Conservation (phyloP, 2,888 invertebrate genomes). For the Xylota segnis region DNA sequence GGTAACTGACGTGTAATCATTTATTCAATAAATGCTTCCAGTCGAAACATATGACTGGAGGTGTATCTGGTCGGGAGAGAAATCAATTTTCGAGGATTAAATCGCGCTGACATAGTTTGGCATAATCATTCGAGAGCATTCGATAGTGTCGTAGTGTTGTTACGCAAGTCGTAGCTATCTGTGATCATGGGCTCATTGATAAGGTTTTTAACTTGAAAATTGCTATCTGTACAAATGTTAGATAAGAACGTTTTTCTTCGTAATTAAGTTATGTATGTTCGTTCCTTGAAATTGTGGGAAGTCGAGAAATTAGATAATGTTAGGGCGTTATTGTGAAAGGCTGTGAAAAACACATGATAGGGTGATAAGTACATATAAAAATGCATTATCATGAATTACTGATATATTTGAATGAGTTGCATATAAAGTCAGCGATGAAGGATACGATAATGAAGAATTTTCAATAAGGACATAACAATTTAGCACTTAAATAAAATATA, state of each 20-base stretch:
- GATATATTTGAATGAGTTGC: too few relatives aligned
- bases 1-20: slow-evolving; percentile 59
- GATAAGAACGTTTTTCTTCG: neutral
- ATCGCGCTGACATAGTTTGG: slow-evolving; percentile 15
- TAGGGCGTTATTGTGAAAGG: neutral
- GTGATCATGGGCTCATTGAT: slow-evolving; percentile 26
- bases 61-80: slow-evolving; percentile 17
- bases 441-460: too few relatives aligned
- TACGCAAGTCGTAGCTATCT: slow-evolving; percentile 19
- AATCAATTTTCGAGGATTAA: slow-evolving; percentile 51
- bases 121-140: slow-evolving; percentile 6
- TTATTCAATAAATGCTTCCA: slow-evolving; percentile 35
- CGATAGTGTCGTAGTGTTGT: slow-evolving; percentile 3
- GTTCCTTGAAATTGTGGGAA: neutral
- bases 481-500: too few relatives aligned
- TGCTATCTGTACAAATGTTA: slow-evolving; percentile 18
- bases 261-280: slow-evolving; percentile 33
- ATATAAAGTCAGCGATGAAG: too few relatives aligned
- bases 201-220: neutral
- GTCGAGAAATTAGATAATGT: neutral
- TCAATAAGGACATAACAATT: too few relatives aligned
- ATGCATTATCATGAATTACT: too few relatives aligned
- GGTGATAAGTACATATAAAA: too few relatives aligned
- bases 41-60: slow-evolving; percentile 13
- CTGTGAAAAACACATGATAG: too few relatives aligned